Conservation (phyloP, 2,888 invertebrate species). For the Diloba caeruleocephala region DNA sequence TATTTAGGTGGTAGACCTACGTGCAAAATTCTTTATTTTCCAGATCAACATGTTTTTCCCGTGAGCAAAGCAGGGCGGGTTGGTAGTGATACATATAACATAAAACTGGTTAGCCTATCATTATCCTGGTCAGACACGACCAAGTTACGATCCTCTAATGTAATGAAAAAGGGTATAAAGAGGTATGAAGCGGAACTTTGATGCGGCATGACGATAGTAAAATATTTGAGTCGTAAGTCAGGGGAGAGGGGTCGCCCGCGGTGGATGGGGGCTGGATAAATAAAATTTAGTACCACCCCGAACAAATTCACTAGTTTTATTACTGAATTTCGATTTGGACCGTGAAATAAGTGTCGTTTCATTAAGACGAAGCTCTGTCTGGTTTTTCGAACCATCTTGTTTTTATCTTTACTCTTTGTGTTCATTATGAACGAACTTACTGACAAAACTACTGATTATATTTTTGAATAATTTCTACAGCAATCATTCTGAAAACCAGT, state of each 20-base stretch:
- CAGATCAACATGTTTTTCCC: too few relatives aligned
- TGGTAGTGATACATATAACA: too few relatives aligned
- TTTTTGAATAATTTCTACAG: too few relatives aligned
- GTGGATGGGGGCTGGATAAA: constrained; percentile 42
- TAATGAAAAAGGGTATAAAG: constrained; percentile 39
- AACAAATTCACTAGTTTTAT: constrained; percentile 66
- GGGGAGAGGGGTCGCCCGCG: background rate
- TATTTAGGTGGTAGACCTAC: too few relatives aligned
- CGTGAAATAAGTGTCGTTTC: constrained; percentile 55
- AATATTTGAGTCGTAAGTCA: constrained; percentile 45
- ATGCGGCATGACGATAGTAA: constrained; percentile 46
- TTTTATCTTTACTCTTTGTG: constrained; percentile 10
- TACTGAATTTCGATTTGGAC: constrained; percentile 56
- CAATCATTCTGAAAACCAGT: too few relatives aligned
- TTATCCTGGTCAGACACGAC: background rate
- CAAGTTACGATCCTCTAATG: constrained; percentile 22
- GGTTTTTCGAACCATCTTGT: constrained; percentile 17
- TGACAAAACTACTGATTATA: too few relatives aligned
- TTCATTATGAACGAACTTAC: constrained; percentile 12
- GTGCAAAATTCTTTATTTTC: too few relatives aligned
- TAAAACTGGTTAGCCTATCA: background rate
- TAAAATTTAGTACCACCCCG: constrained; percentile 61
- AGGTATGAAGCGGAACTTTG: constrained; percentile 43
- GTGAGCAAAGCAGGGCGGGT: too few relatives aligned
- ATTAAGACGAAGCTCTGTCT: constrained; percentile 48